Base-by-base conservation (phyloP, 2,888 invertebrate genomes). In the Zele albiditarsus region DNA sequence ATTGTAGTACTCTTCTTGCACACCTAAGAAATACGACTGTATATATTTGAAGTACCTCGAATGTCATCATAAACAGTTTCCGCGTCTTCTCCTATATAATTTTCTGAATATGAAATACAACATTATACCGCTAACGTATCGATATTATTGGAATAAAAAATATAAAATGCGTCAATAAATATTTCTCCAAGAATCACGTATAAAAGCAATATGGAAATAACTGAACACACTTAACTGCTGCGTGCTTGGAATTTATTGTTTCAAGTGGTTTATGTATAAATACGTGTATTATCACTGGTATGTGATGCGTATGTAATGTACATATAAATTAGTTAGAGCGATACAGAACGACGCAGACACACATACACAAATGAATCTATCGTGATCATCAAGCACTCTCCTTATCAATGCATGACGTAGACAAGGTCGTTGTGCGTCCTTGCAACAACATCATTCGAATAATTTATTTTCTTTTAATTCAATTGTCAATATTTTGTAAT, bases 351-450 rank as follows among this genome's bases (percentile, higher is more conserved):
- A 31, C 31, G 31, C 6, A 31, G 6, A 31, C 31, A 31, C 6
- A 6, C 3, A 31, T 6, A 31, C 31, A 31, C 4, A 31, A 6
- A 6, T 31, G 14, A 63, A n/a, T 33, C 31, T 31, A 10, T 33
- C 20, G 8, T 38, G 63, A 63, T 63, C 10, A 71, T 31, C 65
- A 31, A 53, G 65, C 23, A 3, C 77, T 73, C 77, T 69, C 79
- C 79, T 83, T 84, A 84, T 84, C 84, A 76, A 75, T 71, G 53
- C 70, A 57, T 81, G 80, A 82, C 80, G 80, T 79, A 67, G 75
- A 78, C 82, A 84, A 84, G 84, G 84, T 78, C 83, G 83, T 76
- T 66, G 74, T 66, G 78, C 82, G 83, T 80, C 81, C 83, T 83
- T 33, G 33, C 20, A 23, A 23, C 33, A 63, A 63, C 25, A 14